These are phyloP conservation scores for Cheilinus undulatus DNA, from an alignment of 2,113 vertebrate genomes.

Conservation along the genomic window DNA sequence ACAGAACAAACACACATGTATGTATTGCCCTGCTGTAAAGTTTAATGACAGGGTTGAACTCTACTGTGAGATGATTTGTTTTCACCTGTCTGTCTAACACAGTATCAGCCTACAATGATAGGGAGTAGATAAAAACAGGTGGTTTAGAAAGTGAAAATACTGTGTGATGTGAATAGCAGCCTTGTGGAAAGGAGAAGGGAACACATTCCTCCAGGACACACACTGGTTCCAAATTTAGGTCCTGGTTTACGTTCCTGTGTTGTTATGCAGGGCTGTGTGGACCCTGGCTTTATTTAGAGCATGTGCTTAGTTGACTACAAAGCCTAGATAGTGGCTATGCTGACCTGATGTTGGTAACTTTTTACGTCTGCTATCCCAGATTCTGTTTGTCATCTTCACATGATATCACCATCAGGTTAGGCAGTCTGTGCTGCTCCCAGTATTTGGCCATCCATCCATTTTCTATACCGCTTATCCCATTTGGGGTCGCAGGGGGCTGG, in stretches of 20 bases:
- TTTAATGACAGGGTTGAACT: background rate
- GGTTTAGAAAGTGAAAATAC: background rate
- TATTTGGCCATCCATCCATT: too few relatives aligned
- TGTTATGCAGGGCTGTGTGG: constrained; percentile 16
- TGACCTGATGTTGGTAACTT: background rate
- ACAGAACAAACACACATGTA: background rate
- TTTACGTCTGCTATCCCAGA: background rate
- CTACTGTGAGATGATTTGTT: background rate
- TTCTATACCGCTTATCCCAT: too few relatives aligned
- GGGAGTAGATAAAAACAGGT: background rate
- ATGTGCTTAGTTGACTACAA: background rate
- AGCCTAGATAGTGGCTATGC: background rate
- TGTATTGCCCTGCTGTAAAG: background rate
- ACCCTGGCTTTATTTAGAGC: constrained; percentile 23
- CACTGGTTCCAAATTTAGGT: constrained; percentile 40
- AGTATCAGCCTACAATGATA: too few relatives aligned
- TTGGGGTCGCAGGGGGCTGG: too few relatives aligned
- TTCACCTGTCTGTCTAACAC: background rate
- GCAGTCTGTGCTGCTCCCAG: too few relatives aligned
- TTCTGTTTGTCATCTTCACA: too few relatives aligned
- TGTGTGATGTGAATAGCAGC: background rate
- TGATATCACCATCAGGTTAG: too few relatives aligned
- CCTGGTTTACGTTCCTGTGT: constrained; percentile 10
- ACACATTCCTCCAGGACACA: background rate
- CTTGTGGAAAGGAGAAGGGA: background rate